Conservation (phyloP, 2,113 vertebrate genomes). For the Chaetura pelagica region DNA sequence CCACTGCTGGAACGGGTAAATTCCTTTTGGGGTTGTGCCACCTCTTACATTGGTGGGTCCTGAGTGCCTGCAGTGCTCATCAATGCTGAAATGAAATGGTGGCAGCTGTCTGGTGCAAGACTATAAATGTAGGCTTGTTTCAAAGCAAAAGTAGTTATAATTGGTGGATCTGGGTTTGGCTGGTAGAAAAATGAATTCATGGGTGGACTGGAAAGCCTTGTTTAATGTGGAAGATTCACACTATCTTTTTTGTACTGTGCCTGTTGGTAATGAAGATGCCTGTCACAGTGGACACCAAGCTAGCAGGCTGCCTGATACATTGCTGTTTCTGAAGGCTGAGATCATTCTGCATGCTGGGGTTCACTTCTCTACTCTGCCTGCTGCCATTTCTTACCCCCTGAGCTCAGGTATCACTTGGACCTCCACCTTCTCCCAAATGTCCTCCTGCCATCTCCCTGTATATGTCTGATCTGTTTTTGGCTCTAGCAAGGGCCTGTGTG, state of each 20-base stretch:
- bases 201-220: not conserved
- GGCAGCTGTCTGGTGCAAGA: not conserved
- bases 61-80: not conserved
- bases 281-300: not conserved
- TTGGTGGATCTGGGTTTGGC: not conserved
- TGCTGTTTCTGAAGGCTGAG: not conserved
- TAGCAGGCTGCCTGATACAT: accelerated
- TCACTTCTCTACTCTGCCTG: not conserved
- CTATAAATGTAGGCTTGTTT: not conserved
- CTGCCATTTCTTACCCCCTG: not conserved
- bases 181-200: not conserved
- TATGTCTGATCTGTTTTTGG: not conserved
- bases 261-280: not conserved
- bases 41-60: not conserved
- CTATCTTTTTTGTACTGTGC: accelerated
- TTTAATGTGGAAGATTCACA: not conserved
- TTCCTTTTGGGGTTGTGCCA: not conserved
- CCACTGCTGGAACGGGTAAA: not conserved
- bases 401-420: not conserved
- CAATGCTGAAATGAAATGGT: not conserved
- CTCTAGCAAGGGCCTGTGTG: not conserved
- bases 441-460: not conserved
- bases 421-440: not conserved
- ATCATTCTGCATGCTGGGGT: not conserved
- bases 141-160: not conserved